Conservation (phyloP, 1,140 invertebrate genomes). For the Gonatopus flavifemur region DNA sequence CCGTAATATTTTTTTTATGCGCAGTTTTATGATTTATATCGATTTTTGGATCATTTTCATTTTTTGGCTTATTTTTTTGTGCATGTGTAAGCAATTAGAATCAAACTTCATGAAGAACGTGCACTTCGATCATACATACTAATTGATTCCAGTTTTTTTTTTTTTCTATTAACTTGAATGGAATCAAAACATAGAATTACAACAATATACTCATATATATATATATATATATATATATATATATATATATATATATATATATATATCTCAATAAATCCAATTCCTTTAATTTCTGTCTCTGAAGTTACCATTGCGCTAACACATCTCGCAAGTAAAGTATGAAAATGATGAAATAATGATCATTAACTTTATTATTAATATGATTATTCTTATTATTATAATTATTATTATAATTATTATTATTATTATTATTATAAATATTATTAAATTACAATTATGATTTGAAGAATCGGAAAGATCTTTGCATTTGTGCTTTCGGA, state of each 20-base stretch:
- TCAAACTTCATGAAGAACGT: too few species aligned
- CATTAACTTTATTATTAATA: constrained; percentile 32
- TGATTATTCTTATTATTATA: too few species aligned
- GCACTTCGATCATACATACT: too few species aligned
- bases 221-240: too few species aligned
- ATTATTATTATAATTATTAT: constrained; percentile 32
- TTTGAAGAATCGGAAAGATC: constrained; percentile 27
- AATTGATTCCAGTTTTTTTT: too few species aligned
- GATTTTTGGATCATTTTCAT: too few species aligned
- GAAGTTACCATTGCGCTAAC: constrained; percentile 35
- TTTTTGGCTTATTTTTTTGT: too few species aligned
- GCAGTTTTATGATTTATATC: too few species aligned
- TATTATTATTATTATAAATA: constrained; percentile 34
- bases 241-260: constrained; percentile 6
- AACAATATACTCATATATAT: constrained; percentile 8
- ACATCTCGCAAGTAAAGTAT: constrained; percentile 29
- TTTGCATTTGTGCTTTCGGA: constrained; percentile 37
- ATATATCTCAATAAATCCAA: constrained; percentile 15
- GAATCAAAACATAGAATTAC: constrained; percentile 10
- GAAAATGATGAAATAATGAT: constrained; percentile 27
- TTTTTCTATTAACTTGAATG: too few species aligned
- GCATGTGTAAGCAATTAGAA: too few species aligned
- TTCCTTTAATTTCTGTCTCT: constrained; percentile 43
- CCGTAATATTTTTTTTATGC: too few species aligned
- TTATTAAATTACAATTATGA: constrained; percentile 31